Evolutionary conservation across 2,113 vertebrate species (phyloP), one percentile per base, ranked within the genome.

Genomic region (Montifringilla adamsi): DNA sequence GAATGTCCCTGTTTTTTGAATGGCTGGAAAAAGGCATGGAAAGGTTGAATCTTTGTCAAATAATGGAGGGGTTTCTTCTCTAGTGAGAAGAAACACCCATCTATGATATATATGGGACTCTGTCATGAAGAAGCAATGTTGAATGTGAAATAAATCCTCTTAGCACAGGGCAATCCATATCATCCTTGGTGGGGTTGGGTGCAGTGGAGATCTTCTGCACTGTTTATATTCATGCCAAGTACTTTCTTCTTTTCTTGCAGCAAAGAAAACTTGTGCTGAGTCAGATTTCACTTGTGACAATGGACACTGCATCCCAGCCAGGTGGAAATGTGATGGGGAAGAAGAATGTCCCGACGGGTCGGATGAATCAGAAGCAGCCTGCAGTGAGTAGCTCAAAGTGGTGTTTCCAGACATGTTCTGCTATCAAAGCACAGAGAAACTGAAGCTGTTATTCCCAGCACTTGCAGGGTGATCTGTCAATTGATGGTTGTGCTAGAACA

Each of bases 301-400:
- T 0, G 99, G 99, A 73, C 99, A 99, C 96, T 99, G 99, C 92
- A 98, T 99, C 91, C 98, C 98, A 1, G 98, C 98, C 47, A 98
- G 98, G 68, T 99, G 99, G 99, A 99, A 98, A 86, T 99, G 99
- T 66, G 99, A 99, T 0, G 99, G 99, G 4, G 99, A 99, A 76
- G 98, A 99, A 7, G 99, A 99, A 78, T 99, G 99, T 91, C 95
- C 98, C 0, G 99, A 99, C 0, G 99, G 99, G 20, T 99, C 99
- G 0, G 99, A 99, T 6, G 99, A 99, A 95, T 98, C 98, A 0
- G 98, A 99, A 85, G 97, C 98, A 67, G 98, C 98, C 10, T 99
- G 99, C 98, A 99, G 99, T 99, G 97, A 99, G 99, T 98, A 95
- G 53, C 78, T 62, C 39, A 58, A 24, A 72, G 13, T 27, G n/a